These are phyloP conservation scores for Pollenia angustigena DNA, from an alignment of 2,888 invertebrate genomes.

Conservation along the genomic window DNA sequence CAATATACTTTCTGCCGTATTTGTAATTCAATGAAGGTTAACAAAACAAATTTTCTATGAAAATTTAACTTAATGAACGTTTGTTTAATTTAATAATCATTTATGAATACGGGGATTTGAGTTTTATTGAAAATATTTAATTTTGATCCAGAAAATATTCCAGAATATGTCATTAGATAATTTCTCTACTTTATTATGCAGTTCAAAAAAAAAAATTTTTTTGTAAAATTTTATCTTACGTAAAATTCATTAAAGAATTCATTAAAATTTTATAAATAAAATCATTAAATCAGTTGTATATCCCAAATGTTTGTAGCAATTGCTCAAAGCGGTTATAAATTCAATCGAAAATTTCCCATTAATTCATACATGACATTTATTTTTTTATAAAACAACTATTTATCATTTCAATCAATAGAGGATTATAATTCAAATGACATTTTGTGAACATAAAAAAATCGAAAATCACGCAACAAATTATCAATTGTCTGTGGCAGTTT, in stretches of 20 bases:
- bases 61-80: too few species aligned
- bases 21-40: too few species aligned
- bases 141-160: background rate
- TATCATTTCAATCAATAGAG: slow-evolving; percentile 25
- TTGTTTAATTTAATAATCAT: too few species aligned
- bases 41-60: too few species aligned
- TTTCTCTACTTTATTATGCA: too few species aligned
- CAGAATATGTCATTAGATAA: background rate
- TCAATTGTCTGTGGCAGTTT: slow-evolving; percentile 30
- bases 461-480: slow-evolving; percentile 46
- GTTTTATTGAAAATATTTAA: too few species aligned
- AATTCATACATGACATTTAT: slow-evolving; percentile 32
- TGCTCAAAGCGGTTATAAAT: slow-evolving; percentile 3
- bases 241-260: too few species aligned
- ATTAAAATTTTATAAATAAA: too few species aligned
- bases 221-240: too few species aligned
- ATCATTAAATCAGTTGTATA: background rate
- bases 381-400: slow-evolving; percentile 1
- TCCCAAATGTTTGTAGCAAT: background rate
- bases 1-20: too few species aligned
- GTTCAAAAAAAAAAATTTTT: too few species aligned
- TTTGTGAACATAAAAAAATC: slow-evolving; percentile 13
- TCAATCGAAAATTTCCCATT: slow-evolving; percentile 15
- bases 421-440: slow-evolving; percentile 38
- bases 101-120: too few species aligned